Evolutionary conservation across 2,888 invertebrate genomes (phyloP), one percentile per base, ranked within the genome.

Genomic region (Eurytoma adleriae): DNA sequence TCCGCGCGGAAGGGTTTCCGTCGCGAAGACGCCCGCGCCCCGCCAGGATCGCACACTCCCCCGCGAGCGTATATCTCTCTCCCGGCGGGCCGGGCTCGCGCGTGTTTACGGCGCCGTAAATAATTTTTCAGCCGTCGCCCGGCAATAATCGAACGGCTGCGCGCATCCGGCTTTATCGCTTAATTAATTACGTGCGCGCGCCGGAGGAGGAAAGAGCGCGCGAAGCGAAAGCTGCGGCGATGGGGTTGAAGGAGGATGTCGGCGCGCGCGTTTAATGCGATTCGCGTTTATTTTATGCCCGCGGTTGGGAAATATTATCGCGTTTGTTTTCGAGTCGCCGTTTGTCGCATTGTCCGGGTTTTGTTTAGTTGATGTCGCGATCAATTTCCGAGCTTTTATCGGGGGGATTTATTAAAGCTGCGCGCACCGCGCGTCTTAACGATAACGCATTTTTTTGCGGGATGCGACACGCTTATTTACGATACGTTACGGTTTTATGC

Each of bases 51-150:
- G 4, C n/a, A 18, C n/a, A 27, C n/a, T 7, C 30, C 54, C 16
- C 1, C 72, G 24, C 76, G 56, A 56, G 59, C 64, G 71, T n/a
- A n/a, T n/a, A 78, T 71, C 66, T 71, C 66, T 66, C 70, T 62
- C 20, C 50, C 40, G 50, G 64, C 66, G 27, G 40, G 27, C 30
- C 52, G 71, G 71, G 57, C 56, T 78, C 67, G 78, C 78, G 72
- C 61, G 78, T 78, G 77, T 56, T 78, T 73, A 71, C 76, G 79
- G 71, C 57, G 54, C 59, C 59, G 67, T 77, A 59, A 78, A 72
- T 77, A 82, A 77, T 82, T 76, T 72, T 52, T 61, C 68, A 5
- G 24, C 7, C 50, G 67, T 54, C 54, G 54, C 16, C 13, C 2
- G 54, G 54, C n/a, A 54, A 54, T 54, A 54, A 54, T 54, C 54